Evolutionary conservation across 35 echinoderm and acorn worm genomes (phyloP), one percentile per base, ranked within the genome.

Genomic region (Strongylocentrotus purpuratus): DNA sequence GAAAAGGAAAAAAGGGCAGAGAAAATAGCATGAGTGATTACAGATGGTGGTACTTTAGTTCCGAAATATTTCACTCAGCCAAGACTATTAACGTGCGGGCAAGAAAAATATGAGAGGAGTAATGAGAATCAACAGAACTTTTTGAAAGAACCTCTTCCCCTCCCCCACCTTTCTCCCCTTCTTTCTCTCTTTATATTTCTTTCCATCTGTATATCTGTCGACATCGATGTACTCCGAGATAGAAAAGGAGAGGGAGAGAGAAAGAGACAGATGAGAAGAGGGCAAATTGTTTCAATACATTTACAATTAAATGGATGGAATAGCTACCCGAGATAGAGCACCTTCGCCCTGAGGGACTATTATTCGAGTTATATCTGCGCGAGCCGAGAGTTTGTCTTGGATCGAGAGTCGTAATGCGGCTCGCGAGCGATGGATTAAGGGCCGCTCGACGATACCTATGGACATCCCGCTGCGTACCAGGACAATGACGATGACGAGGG

Each of bases 361-460:
- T 45, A 45, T 35, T 46, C 45, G 87, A 20, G 87, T 45, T 47
- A 12, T 93, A 32, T 58, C 46, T 48, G 46, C 48, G 31, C 10
- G 91, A 58, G 45, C 45, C 45, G 91, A 93, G 87, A 93, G 45
- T 93, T 93, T 93, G 48, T 33, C 18, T 7, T n/a, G 91, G 91
- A 93, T 93, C 48, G 91, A 50, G 17, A 46, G 91, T 78, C 46
- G 4, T 93, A 93, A 93, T 93, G 91, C 91, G 48, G 48, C 91
- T 93, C 91, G 48, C 91, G 91, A 93, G 91, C 45, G 91, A 89
- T 48, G 91, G 91, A 47, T 93, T 93, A 93, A 93, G 46, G 91
- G 91, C 33, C 87, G 87, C 48, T 93, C 15, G 48, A 32, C 41
- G 91, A 93, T 93, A 93, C 48, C 91, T 46, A 17, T 33, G 45